These are phyloP conservation scores for Selenia dentaria DNA, from an alignment of 2,888 invertebrate genomes.

Conservation along the genomic window DNA sequence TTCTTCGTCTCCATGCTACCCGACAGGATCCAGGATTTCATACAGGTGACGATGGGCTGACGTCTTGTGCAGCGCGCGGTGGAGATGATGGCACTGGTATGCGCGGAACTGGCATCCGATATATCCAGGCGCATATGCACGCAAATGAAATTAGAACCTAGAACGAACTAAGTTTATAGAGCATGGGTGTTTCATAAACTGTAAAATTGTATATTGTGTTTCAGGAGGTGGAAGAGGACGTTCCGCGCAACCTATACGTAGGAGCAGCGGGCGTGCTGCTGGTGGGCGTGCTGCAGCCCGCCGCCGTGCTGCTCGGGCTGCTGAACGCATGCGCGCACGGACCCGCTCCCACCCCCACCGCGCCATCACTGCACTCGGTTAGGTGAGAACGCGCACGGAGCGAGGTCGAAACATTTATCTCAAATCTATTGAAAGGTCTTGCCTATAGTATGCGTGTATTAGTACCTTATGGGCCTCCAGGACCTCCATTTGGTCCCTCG, in stretches of 20 bases:
- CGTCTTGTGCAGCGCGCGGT: constrained; percentile 43
- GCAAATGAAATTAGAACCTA: no score
- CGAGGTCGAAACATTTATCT: no score
- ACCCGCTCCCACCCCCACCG: not conserved
- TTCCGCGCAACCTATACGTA: constrained; percentile 54
- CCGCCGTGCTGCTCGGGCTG: constrained; percentile 44
- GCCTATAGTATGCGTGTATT: no score
- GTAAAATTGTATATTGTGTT: not conserved
- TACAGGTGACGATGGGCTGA: constrained; percentile 36
- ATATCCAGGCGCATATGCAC: no score
- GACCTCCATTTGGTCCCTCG: no score
- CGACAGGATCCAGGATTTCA: constrained; percentile 38
- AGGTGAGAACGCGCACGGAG: no score
- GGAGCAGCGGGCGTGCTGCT: constrained; percentile 36
- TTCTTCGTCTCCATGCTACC: constrained; percentile 48
- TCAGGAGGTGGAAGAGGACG: constrained; percentile 57
- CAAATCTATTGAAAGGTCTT: no score
- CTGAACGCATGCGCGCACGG: constrained; percentile 20
- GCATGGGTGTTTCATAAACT: no score
- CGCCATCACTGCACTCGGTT: constrained; percentile 1
- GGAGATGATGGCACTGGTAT: constrained; percentile 35
- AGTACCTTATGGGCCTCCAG: no score
- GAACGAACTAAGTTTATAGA: no score
- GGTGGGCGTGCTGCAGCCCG: constrained; percentile 48
- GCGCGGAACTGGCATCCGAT: constrained; percentile 38